A percentile compares a stretch with the other conserved stretches of the same genome.
Conservation (phyloP, 2,888 invertebrate genomes). For the Lydus trimaculatus region DNA sequence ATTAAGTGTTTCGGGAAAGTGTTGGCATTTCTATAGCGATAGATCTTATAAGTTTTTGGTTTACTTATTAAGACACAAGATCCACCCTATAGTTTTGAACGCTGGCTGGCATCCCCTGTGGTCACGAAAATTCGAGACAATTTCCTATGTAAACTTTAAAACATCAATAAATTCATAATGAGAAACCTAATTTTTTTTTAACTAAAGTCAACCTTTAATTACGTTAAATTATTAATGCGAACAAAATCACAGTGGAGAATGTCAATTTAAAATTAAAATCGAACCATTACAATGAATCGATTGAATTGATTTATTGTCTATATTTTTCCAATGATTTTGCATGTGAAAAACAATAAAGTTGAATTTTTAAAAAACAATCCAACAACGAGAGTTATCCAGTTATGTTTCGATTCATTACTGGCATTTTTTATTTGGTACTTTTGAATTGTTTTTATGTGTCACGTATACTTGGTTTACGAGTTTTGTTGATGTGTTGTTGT, state of each 20-base stretch:
- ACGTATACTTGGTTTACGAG: constrained; percentile 1
- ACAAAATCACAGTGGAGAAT: background rate
- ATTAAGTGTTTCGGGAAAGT: no score
- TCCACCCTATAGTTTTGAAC: no score
- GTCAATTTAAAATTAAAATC: background rate
- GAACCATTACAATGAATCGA: background rate
- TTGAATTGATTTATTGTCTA: background rate
- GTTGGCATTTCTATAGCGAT: no score
- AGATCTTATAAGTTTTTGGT: no score
- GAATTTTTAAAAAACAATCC: background rate
- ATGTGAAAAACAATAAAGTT: background rate
- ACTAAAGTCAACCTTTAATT: background rate
- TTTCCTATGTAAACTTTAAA: background rate
- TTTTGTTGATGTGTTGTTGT: background rate
- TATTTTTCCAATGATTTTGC: background rate
- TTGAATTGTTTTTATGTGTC: background rate
- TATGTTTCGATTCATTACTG: background rate
- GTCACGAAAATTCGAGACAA: background rate
- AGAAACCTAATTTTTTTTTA: no score
- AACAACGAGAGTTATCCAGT: background rate
- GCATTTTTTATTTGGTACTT: background rate
- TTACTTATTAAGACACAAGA: no score
- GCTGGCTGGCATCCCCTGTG: no score
- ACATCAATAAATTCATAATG: background rate
- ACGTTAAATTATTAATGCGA: no score